Evolutionary conservation across 64 coral and sea anemone species (phyloP), one percentile per base, ranked within the genome.

Genomic region (Catalaphyllia jardinei): DNA sequence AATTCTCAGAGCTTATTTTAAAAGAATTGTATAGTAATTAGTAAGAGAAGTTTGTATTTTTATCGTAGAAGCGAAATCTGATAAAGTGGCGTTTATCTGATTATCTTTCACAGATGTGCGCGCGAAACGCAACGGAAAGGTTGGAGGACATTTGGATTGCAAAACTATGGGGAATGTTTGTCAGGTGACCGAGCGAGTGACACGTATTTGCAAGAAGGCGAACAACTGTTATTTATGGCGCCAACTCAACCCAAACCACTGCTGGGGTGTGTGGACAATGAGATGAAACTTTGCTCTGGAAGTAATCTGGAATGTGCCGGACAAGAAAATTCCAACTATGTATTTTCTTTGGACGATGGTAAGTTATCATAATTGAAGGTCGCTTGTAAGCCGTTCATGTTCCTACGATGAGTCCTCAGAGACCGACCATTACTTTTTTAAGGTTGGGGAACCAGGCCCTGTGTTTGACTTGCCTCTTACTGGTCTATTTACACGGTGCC

Each of bases 101-200:
- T 85, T 67, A 8, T 46, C 25, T 49, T 82, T 51, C 52, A 29
- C 75, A 99, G 96, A 65, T 99, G 96, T 67, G 96, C 96, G 50
- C 87, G 94, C 22, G 88, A 92, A 67, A 90, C 77, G 39, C 91
- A 87, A 17, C 77, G 86, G 33, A 93, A 93, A 29, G 93, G 88
- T 16, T 95, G 77, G 64, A 93, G 76, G 6, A 91, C 94, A 24
- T 99, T 99, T 61, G 96, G 89, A 30, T 78, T 99, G 9, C 96
- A 99, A 33, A 95, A 95, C 65, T 93, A 93, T 78, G 96, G 96
- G 8, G 96, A 99, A 24, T 99, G 96, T 69, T 92, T 95, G 60
- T 99, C 96, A n/a, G 96, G 96, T 86, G 91, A 92, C 13, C 76
- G 84, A 30, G 94, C 82, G 16, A 65, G 59, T 28, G 91, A 95